These are phyloP conservation scores for Arion vulgaris DNA, from an alignment of 1,140 invertebrate genomes.

Conservation along the genomic window DNA sequence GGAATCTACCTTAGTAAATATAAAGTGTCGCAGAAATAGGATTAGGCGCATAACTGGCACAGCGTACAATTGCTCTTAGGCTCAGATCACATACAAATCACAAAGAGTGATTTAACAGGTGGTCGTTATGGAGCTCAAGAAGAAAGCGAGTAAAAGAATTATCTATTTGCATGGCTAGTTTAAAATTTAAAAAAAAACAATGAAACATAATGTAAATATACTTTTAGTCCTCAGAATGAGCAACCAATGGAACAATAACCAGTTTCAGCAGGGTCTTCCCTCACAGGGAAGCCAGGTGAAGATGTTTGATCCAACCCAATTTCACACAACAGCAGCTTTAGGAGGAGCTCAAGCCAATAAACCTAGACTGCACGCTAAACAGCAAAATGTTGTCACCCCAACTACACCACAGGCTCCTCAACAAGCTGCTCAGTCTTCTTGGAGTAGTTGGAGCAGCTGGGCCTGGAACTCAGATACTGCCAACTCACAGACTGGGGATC, in stretches of 20 bases:
- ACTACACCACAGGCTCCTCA: background rate
- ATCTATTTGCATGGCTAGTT: too few relatives aligned
- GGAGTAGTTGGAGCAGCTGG: constrained; percentile 48
- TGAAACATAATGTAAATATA: too few relatives aligned
- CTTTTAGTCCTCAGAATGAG: constrained; percentile 14
- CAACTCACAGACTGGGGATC: background rate
- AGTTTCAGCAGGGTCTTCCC: constrained; percentile 30
- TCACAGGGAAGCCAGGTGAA: constrained; percentile 47
- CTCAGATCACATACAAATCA: too few relatives aligned
- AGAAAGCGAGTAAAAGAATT: too few relatives aligned
- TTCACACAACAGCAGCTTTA: constrained; percentile 30
- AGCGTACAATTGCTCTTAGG: too few relatives aligned
- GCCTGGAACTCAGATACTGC: constrained; percentile 36
- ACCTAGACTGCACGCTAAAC: background rate
- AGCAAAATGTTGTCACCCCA: background rate
- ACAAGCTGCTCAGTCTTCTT: constrained; percentile 19
- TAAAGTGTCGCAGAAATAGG: too few relatives aligned
- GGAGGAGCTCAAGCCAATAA: background rate
- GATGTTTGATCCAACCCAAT: constrained; percentile 58
- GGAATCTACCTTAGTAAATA: too few relatives aligned
- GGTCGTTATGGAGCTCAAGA: too few relatives aligned
- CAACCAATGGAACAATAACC: constrained; percentile 13
- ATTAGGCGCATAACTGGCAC: too few relatives aligned
- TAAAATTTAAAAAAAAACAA: too few relatives aligned
- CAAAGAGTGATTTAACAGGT: too few relatives aligned